Conservation (phyloP, 2,797 vertebrate species). For the Thaleichthys pacificus region DNA sequence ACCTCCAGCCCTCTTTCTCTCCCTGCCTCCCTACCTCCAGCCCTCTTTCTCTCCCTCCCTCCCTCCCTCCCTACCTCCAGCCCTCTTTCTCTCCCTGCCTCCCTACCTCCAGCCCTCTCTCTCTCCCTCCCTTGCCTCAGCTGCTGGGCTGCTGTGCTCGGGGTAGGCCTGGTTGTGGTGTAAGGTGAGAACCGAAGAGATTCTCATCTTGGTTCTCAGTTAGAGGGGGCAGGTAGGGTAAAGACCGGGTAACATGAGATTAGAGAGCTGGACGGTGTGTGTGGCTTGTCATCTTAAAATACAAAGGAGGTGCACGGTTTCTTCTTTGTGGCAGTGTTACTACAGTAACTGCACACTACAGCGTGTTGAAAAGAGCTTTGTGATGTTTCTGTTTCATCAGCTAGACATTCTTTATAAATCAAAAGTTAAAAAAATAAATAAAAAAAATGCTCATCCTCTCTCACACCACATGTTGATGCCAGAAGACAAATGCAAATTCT, state of each 20-base stretch:
- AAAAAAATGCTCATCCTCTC: background rate
- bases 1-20: no score
- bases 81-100: constrained; percentile 18
- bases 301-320: background rate
- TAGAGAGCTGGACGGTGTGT: background rate
- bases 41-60: no score
- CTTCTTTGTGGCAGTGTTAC: background rate
- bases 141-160: no score
- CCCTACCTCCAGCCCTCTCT: no score
- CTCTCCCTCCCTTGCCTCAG: no score
- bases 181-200: no score
- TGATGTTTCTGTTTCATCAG: background rate
- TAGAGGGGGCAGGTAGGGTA: background rate
- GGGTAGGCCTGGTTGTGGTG: no score
- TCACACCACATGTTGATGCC: no score
- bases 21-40: no score
- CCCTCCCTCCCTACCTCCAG: background rate
- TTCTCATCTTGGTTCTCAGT: background rate
- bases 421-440: background rate
- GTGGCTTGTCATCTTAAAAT: background rate
- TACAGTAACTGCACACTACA: background rate
- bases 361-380: background rate
- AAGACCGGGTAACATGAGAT: background rate
- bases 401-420: background rate
- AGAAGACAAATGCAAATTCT: no score